A percentile compares a stretch with the other conserved stretches of the same genome.
Evolutionary conservation across 2,888 invertebrate species (phyloP).

Genomic region (Latrodectus elegans): DNA sequence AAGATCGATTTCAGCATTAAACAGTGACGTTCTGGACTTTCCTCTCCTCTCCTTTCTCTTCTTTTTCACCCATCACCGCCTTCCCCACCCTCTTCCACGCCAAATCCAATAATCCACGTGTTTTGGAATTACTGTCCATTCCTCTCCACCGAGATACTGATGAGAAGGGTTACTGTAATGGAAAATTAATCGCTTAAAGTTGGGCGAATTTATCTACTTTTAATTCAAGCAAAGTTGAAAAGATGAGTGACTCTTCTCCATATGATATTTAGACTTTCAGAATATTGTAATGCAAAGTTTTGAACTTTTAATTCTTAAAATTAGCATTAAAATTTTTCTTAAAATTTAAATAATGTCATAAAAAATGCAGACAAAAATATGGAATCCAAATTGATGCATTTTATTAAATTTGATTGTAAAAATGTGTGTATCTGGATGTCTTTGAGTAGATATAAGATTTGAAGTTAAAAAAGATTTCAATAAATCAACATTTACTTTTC

Average conservation of each 20-base stretch:
- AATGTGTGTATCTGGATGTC: too few relatives aligned
- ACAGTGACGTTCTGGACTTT: not conserved
- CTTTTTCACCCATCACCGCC: slow-evolving; percentile 7
- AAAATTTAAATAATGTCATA: too few relatives aligned
- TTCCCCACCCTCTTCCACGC: slow-evolving; percentile 22
- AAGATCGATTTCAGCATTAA: not conserved
- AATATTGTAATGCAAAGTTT: not conserved
- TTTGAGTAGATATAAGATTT: too few relatives aligned
- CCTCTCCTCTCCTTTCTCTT: slow-evolving; percentile 6
- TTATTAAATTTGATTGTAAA: too few relatives aligned
- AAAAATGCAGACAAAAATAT: too few relatives aligned
- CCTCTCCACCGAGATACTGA: slow-evolving; percentile 38
- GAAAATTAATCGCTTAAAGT: slow-evolving; percentile 62
- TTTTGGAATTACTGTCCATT: slow-evolving; percentile 69
- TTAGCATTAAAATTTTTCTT: too few relatives aligned
- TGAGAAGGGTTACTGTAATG: slow-evolving; percentile 65
- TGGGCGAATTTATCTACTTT: slow-evolving; percentile 14
- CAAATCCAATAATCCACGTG: slow-evolving; percentile 69
- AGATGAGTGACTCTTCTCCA: not conserved
- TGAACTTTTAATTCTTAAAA: too few relatives aligned
- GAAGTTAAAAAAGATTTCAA: too few relatives aligned
- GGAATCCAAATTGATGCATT: too few relatives aligned
- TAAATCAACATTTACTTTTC: too few relatives aligned
- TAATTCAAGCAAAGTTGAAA: not conserved
- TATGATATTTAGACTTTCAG: not conserved